Evolutionary conservation across 2,113 vertebrate species (phyloP).

Genomic region (Hiodon tergisus): DNA sequence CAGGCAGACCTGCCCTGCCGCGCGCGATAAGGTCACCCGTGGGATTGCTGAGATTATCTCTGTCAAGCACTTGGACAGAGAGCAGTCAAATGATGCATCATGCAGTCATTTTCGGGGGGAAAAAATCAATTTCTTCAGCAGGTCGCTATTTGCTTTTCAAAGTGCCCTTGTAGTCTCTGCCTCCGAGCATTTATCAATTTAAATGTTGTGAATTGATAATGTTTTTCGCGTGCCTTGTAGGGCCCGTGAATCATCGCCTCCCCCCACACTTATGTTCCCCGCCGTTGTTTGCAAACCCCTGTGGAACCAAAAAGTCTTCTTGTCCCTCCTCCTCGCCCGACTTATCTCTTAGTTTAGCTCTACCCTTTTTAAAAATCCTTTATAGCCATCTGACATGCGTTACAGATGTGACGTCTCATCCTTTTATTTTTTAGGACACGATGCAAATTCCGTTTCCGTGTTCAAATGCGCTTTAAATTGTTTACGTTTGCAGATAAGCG

Average conservation of each 20-base stretch:
- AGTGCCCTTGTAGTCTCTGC: constrained; percentile 89
- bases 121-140: constrained; percentile 84
- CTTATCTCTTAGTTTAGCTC: constrained; percentile 17
- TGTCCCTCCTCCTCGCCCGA: neutral
- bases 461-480: constrained; percentile 3
- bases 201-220: constrained; percentile 92
- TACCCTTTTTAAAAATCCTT: constrained; percentile 3
- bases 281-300: constrained; percentile 58
- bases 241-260: constrained; percentile 76
- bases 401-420: neutral
- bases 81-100: constrained; percentile 91
- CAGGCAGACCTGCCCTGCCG: constrained; percentile 78
- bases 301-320: constrained; percentile 47
- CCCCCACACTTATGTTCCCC: constrained; percentile 66
- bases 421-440: neutral
- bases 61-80: constrained; percentile 91
- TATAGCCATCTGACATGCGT: neutral
- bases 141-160: constrained; percentile 91
- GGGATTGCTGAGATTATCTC: constrained; percentile 91
- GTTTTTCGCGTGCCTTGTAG: constrained; percentile 71
- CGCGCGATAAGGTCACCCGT: constrained; percentile 86
- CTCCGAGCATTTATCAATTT: constrained; percentile 87
- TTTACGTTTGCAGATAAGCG: neutral
- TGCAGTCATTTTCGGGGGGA: constrained; percentile 81
- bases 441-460: neutral